These are phyloP conservation scores for Empis livida DNA, from an alignment of 2,888 invertebrate genomes.

Conservation along the genomic window DNA sequence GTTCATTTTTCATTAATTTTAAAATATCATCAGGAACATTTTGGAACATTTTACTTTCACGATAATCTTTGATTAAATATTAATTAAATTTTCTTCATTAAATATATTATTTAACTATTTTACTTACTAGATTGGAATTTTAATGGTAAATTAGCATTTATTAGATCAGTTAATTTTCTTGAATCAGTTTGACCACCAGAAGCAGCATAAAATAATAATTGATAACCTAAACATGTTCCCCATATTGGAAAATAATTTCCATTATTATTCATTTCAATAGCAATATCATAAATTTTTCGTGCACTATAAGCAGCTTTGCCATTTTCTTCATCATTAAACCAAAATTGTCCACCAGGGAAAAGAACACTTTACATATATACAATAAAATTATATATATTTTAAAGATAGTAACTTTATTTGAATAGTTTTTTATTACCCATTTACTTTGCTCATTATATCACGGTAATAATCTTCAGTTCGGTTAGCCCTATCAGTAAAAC, in stretches of 20 bases:
- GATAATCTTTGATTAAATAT: constrained; percentile 38
- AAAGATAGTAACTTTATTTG: too few species aligned
- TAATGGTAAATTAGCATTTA: too few species aligned
- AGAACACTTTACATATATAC: constrained; percentile 45
- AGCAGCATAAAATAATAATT: constrained; percentile 55
- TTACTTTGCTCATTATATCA: constrained; percentile 46
- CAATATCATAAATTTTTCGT: constrained; percentile 51
- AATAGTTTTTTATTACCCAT: constrained; percentile 44
- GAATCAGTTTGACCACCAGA: constrained; percentile 22
- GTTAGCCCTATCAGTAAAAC: constrained; percentile 43
- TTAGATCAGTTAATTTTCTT: too few species aligned
- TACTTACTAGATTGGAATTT: too few species aligned
- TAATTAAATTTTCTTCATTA: too few species aligned
- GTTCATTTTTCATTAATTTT: constrained; percentile 41
- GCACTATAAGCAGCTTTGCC: constrained; percentile 61
- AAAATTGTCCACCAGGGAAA: constrained; percentile 69
- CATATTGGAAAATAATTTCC: constrained; percentile 69
- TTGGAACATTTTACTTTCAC: constrained; percentile 50
- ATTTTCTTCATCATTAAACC: constrained; percentile 57
- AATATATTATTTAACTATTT: too few species aligned
- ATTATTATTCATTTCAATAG: constrained; percentile 49
- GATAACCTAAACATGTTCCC: constrained; percentile 82
- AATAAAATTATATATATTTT: too few species aligned
- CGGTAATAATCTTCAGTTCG: constrained; percentile 45
- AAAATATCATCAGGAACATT: constrained; percentile 46